Conservation (phyloP, 2,113 vertebrate species). For the Carassius auratus region DNA sequence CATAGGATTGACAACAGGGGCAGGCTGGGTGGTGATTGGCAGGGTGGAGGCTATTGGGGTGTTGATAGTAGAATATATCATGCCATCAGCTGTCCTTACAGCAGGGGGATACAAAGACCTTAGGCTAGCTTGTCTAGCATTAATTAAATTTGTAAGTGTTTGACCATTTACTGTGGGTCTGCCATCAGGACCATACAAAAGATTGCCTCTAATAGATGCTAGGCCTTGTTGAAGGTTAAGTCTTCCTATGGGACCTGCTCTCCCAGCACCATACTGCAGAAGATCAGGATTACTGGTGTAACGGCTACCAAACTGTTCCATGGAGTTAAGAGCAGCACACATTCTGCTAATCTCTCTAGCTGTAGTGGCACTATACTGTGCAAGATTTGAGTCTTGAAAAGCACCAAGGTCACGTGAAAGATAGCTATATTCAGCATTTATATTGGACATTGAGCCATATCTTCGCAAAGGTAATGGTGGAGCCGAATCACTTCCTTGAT, state of each 20-base stretch:
- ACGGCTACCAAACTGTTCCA: slow-evolving; percentile 89
- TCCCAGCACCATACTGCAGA: slow-evolving; percentile 80
- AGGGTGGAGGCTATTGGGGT: slow-evolving; percentile 96
- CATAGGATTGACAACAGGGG: slow-evolving; percentile 86
- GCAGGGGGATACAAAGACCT: slow-evolving; percentile 88
- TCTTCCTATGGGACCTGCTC: slow-evolving; percentile 71
- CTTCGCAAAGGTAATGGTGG: slow-evolving; percentile 88
- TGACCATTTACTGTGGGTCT: slow-evolving; percentile 76
- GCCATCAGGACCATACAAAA: slow-evolving; percentile 87
- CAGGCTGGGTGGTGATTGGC: slow-evolving; percentile 97
- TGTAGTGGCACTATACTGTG: slow-evolving; percentile 95
- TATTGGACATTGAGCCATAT: slow-evolving; percentile 95
- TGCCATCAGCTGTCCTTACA: slow-evolving; percentile 90
- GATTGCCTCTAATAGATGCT: slow-evolving; percentile 79
- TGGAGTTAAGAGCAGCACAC: slow-evolving; percentile 96
- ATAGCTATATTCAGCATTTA: slow-evolving; percentile 88
- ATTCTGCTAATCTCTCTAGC: slow-evolving; percentile 96
- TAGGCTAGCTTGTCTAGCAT: slow-evolving; percentile 81
- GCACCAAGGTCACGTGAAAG: slow-evolving; percentile 78
- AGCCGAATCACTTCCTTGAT: slow-evolving; percentile 82
- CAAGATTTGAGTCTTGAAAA: slow-evolving; percentile 90
- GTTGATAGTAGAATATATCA: slow-evolving; percentile 99
- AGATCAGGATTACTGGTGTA: slow-evolving; percentile 82
- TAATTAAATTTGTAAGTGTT: slow-evolving; percentile 81
- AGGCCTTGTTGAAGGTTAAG: slow-evolving; percentile 82